A percentile compares a stretch with the other conserved stretches of the same genome.
Evolutionary conservation across 2,888 invertebrate genomes (phyloP).

Genomic region (Trachelus stipa): DNA sequence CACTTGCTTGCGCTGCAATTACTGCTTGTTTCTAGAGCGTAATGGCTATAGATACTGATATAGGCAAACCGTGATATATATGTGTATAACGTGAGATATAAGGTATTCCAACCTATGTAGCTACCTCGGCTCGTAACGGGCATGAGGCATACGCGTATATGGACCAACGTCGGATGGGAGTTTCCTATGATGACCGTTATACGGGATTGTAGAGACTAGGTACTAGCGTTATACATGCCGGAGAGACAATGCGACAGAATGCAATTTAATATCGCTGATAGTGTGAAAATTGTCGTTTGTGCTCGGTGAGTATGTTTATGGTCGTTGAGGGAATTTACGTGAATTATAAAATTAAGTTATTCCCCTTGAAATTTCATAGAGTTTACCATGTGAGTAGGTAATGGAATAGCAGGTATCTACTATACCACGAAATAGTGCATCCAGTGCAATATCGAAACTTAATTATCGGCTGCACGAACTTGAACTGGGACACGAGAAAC

Average conservation of each 20-base stretch:
- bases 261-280: background rate
- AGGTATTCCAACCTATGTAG: background rate
- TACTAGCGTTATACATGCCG: background rate
- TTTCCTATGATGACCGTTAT: background rate
- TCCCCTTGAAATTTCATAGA: background rate
- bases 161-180: background rate
- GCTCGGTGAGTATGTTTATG: background rate
- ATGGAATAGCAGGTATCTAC: background rate
- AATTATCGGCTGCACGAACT: background rate
- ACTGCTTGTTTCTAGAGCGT: background rate
- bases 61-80: background rate
- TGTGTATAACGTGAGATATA: background rate
- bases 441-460: background rate
- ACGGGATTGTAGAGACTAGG: too few species aligned
- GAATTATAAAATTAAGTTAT: background rate
- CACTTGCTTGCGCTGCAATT: background rate
- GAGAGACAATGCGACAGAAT: background rate
- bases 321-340: background rate
- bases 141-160: background rate
- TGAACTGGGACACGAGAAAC: background rate
- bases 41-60: background rate
- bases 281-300: background rate
- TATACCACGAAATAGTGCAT: background rate
- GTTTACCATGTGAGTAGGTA: background rate
- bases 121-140: background rate